phyloP scores from a whole-genome alignment of 2,797 vertebrate species.

The Echiichthys vipera region DNA sequence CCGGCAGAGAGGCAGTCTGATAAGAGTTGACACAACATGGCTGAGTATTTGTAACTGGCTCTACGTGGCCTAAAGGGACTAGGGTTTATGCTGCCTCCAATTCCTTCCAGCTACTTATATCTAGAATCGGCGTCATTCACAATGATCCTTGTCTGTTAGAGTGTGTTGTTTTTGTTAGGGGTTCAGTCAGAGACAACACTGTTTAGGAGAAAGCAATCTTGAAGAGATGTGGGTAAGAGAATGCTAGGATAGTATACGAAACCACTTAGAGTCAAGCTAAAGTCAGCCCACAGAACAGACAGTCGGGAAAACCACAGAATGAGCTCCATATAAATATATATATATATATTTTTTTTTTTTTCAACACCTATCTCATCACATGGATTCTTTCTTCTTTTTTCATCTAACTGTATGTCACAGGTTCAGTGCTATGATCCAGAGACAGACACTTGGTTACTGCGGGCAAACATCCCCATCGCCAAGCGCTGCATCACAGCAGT shows the following conservation, averaged over 20 bases:
- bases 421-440: slow-evolving; percentile 98
- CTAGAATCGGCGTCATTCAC: slow-evolving; percentile 9
- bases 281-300: slow-evolving; percentile 23
- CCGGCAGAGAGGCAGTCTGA: slow-evolving; percentile 5
- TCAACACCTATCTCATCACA: background rate
- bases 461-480: slow-evolving; percentile 94
- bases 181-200: slow-evolving; percentile 14
- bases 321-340: background rate
- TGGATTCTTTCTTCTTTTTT: background rate
- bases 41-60: background rate
- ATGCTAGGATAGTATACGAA: slow-evolving; percentile 34
- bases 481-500: slow-evolving; percentile 97
- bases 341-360: slow-evolving; percentile 1
- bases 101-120: slow-evolving; percentile 11
- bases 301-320: slow-evolving; percentile 15
- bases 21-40: background rate
- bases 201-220: slow-evolving; percentile 31
- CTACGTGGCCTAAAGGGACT: background rate
- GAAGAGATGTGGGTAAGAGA: slow-evolving; percentile 28
- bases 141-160: slow-evolving; percentile 2
- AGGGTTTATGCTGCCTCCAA: background rate
- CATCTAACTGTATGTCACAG: slow-evolving; percentile 74
- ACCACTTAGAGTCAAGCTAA: slow-evolving; percentile 9
- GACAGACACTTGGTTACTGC: slow-evolving; percentile 91
- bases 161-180: slow-evolving; percentile 7